Conservation (phyloP, 2,797 vertebrate genomes). For the Thaleichthys pacificus region DNA sequence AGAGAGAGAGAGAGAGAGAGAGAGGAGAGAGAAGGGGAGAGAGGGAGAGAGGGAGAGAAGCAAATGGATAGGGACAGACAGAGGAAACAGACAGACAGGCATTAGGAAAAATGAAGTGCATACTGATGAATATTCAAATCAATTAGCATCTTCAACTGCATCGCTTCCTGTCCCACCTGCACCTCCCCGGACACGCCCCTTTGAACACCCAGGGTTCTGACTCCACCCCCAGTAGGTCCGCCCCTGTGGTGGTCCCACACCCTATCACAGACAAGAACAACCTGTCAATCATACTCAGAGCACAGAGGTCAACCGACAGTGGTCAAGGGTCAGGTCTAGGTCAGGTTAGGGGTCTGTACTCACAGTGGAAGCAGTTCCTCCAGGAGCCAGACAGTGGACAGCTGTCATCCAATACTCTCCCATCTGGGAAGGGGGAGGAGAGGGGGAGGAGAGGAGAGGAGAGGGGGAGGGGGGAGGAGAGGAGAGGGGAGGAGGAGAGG, state of each 20-base stretch:
- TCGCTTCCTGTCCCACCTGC: conserved; percentile 70
- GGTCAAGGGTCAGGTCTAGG: background rate
- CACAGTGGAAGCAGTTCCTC: conserved; percentile 87
- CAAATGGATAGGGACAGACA: no score
- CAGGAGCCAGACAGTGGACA: conserved; percentile 72
- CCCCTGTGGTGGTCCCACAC: conserved; percentile 79
- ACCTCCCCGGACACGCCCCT: conserved; percentile 85
- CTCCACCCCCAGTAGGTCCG: conserved; percentile 66
- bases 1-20: background rate
- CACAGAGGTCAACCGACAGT: background rate
- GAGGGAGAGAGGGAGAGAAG: conserved; percentile 2
- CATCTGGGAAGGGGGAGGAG: conserved; percentile 63
- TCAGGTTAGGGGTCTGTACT: conserved; percentile 51
- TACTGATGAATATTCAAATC: no score
- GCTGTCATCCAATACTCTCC: conserved; percentile 76
- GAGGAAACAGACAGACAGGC: conserved; percentile 1
- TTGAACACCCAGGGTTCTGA: conserved; percentile 82
- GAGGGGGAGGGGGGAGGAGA: background rate
- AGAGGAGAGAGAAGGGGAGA: background rate
- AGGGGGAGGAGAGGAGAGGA: background rate
- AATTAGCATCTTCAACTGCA: no score
- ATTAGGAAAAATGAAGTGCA: no score
- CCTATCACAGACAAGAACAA: conserved; percentile 59
- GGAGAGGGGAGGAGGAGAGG: background rate
- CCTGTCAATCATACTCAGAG: background rate